A percentile compares a stretch with the other conserved stretches of the same genome.
phyloP scores from a whole-genome alignment of 2,797 vertebrate species.

The Eulemur coronatus region DNA sequence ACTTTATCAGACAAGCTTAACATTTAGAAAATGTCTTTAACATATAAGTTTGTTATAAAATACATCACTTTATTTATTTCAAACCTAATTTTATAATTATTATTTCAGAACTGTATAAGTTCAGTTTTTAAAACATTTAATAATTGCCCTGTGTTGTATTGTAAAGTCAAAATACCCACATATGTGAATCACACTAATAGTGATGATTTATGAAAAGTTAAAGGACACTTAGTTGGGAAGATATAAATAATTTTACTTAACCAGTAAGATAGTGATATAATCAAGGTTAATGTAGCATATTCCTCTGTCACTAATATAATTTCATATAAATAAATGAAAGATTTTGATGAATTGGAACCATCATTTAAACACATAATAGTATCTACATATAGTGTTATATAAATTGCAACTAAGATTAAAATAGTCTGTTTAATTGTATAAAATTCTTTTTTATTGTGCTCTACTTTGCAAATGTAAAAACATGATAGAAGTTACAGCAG shows the following conservation, averaged over 20 bases:
- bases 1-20: constrained; percentile 26
- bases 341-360: constrained; percentile 20
- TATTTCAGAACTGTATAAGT: constrained; percentile 25
- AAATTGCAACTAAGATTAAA: constrained; percentile 13
- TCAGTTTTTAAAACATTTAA: constrained; percentile 36
- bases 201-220: constrained; percentile 56
- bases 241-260: constrained; percentile 49
- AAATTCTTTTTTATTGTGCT: constrained; percentile 5
- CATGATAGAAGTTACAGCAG: not conserved
- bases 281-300: constrained; percentile 16
- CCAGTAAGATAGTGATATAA: not conserved
- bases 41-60: constrained; percentile 21
- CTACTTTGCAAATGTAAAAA: constrained; percentile 3
- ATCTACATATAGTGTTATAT: not conserved
- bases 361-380: constrained; percentile 12
- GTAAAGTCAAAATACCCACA: constrained; percentile 29
- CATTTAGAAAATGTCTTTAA: constrained; percentile 34
- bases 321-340: constrained; percentile 41
- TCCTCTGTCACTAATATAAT: constrained; percentile 26
- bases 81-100: constrained; percentile 33
- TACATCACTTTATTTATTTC: constrained; percentile 54
- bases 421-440: not conserved
- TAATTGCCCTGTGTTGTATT: not conserved
- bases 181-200: constrained; percentile 30
- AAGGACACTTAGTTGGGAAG: constrained; percentile 3